These are phyloP conservation scores for Pandemis cinnamomeana DNA, from an alignment of 2,888 invertebrate species.

Conservation along the genomic window DNA sequence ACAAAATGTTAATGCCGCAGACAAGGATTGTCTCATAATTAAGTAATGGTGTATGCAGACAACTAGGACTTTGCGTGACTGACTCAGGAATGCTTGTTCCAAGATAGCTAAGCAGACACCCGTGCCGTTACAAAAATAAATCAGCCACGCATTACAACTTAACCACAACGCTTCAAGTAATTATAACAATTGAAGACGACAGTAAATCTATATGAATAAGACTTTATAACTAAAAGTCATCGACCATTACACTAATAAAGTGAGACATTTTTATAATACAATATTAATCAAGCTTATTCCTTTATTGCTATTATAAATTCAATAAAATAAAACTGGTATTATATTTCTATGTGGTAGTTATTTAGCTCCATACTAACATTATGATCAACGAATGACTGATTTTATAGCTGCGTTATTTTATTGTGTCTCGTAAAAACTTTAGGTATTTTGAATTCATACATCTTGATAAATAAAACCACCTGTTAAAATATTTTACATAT, in stretches of 20 bases:
- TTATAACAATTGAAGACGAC: slow-evolving; percentile 1
- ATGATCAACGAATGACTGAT: slow-evolving; percentile 21
- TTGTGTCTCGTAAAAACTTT: slow-evolving; percentile 14
- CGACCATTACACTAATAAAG: slow-evolving; percentile 13
- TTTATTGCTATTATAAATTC: slow-evolving; percentile 47
- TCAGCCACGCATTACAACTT: slow-evolving; percentile 14
- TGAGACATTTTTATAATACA: slow-evolving; percentile 42
- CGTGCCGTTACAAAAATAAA: slow-evolving; percentile 30
- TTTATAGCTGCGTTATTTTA: slow-evolving; percentile 34
- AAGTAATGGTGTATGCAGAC: slow-evolving; percentile 65
- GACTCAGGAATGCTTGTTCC: slow-evolving; percentile 67
- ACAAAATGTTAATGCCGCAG: background rate
- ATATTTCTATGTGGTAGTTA: no score
- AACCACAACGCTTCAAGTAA: slow-evolving; percentile 22
- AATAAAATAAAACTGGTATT: slow-evolving; percentile 25
- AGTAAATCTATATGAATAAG: slow-evolving; percentile 3
- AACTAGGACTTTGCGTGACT: slow-evolving; percentile 73
- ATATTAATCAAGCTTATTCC: slow-evolving; percentile 49
- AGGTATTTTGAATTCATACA: slow-evolving; percentile 6
- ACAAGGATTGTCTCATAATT: slow-evolving; percentile 53
- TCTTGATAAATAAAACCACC: slow-evolving; percentile 2
- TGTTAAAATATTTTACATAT: background rate
- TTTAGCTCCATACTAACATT: slow-evolving; percentile 3
- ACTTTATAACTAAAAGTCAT: slow-evolving; percentile 10
- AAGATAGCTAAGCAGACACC: slow-evolving; percentile 48